Evolutionary conservation across 2,113 vertebrate genomes (phyloP), one percentile per base, ranked within the genome.

Genomic region (Lagopus leucura): DNA sequence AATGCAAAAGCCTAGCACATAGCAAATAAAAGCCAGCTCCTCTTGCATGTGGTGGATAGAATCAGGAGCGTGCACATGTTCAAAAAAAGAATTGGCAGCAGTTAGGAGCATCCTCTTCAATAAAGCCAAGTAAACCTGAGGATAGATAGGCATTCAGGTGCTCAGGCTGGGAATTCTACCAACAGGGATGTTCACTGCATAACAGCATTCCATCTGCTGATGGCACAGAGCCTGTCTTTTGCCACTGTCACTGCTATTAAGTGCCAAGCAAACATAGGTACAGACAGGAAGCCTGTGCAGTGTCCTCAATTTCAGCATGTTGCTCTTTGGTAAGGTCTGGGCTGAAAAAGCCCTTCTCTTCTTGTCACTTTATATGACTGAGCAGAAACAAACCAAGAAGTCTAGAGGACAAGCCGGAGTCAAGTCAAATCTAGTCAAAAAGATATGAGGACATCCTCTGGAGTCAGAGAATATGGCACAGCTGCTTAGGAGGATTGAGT

Each of bases 121-220:
- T 89, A 93, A 95, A 92, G 82, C 82, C 94, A 91, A 95, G 85
- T 83, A 82, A 92, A 94, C 73, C 93, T 94, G 87, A 81, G 91
- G 79, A 75, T 71, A 91, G 75, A 52, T 79, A 95, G 94, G 77
- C 82, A 47, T 52, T 95, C 79, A 93, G 89, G 91, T 92, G 94
- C 69, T 95, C 52, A 61, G 79, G 57, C 89, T 94, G 94, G 93
- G 85, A 92, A 64, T 14, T 42, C 52, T 94, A 89, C 87, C 96
- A 91, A 67, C 6, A 3, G 82, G 86, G 87, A 93, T 4, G 22
- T 81, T 92, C 0, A 0, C 94, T 94, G 69, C 85, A 48, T 75
- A 88, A 55, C 1, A 0, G 64, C 55, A 40, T 67, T 79, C 92
- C 89, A 92, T 96, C 96, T 96, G 94, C 89, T 61, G 75, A 48